Conservation (phyloP, 1,140 invertebrate genomes). For the Asbolus verrucosus region DNA sequence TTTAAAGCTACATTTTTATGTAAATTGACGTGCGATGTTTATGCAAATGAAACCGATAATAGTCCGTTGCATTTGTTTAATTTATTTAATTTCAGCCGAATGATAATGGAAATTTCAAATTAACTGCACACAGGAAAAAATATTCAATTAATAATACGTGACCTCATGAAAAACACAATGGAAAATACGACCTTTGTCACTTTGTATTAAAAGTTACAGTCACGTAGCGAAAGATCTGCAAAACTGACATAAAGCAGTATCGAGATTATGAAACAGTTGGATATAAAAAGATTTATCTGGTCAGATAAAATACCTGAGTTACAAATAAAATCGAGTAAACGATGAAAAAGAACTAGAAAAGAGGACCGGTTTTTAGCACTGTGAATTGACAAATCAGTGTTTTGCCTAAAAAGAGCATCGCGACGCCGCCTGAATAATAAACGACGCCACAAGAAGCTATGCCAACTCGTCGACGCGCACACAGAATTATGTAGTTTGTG, state of each 20-base stretch:
- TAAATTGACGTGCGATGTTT: constrained; percentile 39
- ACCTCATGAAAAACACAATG: too few relatives aligned
- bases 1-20: constrained; percentile 44
- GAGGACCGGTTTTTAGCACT: constrained; percentile 44
- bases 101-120: constrained; percentile 38
- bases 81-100: constrained; percentile 39
- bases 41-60: constrained; percentile 32
- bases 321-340: constrained; percentile 42
- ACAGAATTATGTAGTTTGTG: constrained; percentile 28
- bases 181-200: too few relatives aligned
- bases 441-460: constrained; percentile 40
- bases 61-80: constrained; percentile 29
- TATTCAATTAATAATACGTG: constrained; percentile 6
- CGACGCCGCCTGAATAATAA: constrained; percentile 50
- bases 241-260: constrained; percentile 10
- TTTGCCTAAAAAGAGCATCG: constrained; percentile 49
- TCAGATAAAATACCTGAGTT: constrained; percentile 20
- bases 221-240: not conserved
- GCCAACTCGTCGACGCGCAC: constrained; percentile 36
- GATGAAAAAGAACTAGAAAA: constrained; percentile 42
- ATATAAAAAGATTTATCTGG: constrained; percentile 23
- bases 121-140: not conserved
- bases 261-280: not conserved
- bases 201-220: too few relatives aligned
- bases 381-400: constrained; percentile 50